Percentiles rank a stretch among this genome's conserved stretches.
phyloP scores from a whole-genome alignment of 2,797 vertebrate species.

The Cryptoprocta ferox region DNA sequence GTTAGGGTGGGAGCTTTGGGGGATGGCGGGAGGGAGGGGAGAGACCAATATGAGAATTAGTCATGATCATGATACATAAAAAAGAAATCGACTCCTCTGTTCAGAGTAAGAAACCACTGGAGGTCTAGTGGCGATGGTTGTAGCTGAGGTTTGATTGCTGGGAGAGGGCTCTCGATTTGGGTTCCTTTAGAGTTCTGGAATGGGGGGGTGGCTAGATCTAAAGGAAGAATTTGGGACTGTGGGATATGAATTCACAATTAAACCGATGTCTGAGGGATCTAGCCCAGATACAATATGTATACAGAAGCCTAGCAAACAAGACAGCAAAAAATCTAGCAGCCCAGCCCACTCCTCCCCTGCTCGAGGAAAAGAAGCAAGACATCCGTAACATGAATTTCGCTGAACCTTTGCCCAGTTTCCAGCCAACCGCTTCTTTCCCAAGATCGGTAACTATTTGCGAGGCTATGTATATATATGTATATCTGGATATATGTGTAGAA shows the following conservation, averaged over 20 bases:
- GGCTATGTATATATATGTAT: slow-evolving; percentile 87
- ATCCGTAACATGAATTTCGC: neutral
- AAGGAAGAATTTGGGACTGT: slow-evolving; percentile 71
- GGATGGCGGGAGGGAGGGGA: slow-evolving; percentile 88
- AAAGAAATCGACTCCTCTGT: slow-evolving; percentile 79
- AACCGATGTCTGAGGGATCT: slow-evolving; percentile 64
- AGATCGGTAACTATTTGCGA: slow-evolving; percentile 75
- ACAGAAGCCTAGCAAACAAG: slow-evolving; percentile 83
- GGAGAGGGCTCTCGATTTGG: slow-evolving; percentile 63
- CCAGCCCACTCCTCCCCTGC: slow-evolving; percentile 18
- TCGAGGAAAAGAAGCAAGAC: slow-evolving; percentile 40
- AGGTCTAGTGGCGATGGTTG: neutral
- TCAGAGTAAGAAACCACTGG: slow-evolving; percentile 70
- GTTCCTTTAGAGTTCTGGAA: slow-evolving; percentile 69
- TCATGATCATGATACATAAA: slow-evolving; percentile 86
- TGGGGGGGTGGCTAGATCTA: slow-evolving; percentile 40
- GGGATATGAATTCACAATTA: slow-evolving; percentile 69
- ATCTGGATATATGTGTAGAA: slow-evolving; percentile 82
- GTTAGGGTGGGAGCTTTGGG: slow-evolving; percentile 87
- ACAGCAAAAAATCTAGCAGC: neutral
- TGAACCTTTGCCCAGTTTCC: slow-evolving; percentile 56
- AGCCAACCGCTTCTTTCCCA: slow-evolving; percentile 62
- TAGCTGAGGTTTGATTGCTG: slow-evolving; percentile 11
- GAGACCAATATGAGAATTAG: slow-evolving; percentile 87
- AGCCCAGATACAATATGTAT: slow-evolving; percentile 83